phyloP scores from a whole-genome alignment of 2,888 invertebrate species.

The Theodoxus fluviatilis region DNA sequence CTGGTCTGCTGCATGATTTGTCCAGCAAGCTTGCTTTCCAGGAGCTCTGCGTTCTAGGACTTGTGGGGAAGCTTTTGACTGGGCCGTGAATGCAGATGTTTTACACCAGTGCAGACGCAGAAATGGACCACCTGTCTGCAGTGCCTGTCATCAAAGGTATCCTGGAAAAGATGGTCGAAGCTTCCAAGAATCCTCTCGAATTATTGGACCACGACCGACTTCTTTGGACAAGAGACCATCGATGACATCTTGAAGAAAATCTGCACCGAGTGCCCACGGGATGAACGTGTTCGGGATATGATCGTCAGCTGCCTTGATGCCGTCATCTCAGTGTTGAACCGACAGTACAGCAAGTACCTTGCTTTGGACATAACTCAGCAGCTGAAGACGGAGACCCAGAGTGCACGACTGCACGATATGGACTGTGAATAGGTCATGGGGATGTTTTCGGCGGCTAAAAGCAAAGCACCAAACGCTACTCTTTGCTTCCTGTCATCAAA shows the following conservation, averaged over 20 bases:
- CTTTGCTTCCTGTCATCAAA: constrained; percentile 27
- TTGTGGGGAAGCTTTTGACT: constrained; percentile 27
- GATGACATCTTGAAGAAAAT: no score
- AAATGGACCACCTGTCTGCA: constrained; percentile 19
- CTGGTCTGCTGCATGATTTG: constrained; percentile 26
- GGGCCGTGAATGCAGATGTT: constrained; percentile 31
- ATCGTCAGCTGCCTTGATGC: no score
- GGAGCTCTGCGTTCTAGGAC: constrained; percentile 31
- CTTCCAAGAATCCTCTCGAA: no score
- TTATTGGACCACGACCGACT: no score
- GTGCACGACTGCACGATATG: constrained; percentile 29
- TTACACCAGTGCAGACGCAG: constrained; percentile 26
- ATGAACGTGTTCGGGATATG: no score
- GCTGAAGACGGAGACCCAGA: constrained; percentile 10
- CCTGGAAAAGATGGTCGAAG: no score
- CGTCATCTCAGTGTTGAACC: no score
- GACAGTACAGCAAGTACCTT: constrained; percentile 22
- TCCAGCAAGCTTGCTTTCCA: constrained; percentile 21
- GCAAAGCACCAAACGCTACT: constrained; percentile 28
- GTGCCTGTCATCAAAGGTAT: no score
- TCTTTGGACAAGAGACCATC: no score
- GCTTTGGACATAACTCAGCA: constrained; percentile 16
- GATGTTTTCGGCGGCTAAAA: constrained; percentile 29
- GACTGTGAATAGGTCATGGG: constrained; percentile 34
- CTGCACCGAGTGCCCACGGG: no score